Evolutionary conservation across 2,888 invertebrate genomes (phyloP).

Genomic region (Monoplex corrugatus): DNA sequence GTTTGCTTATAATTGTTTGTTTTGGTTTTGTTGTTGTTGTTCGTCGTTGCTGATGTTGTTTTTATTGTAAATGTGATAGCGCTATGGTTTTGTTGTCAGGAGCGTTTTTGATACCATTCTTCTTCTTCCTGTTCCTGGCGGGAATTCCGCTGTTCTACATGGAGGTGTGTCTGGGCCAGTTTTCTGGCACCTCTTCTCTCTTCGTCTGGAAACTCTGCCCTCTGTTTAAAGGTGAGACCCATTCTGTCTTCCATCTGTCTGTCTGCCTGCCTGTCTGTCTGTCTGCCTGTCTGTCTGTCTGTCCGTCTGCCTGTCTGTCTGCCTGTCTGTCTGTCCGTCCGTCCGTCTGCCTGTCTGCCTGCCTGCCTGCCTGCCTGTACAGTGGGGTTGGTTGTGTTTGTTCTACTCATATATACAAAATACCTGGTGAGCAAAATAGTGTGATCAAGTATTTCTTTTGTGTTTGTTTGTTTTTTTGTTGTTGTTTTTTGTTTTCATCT

Average conservation of each 20-base stretch:
- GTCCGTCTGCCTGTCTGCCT: too few species aligned
- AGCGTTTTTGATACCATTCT: slow-evolving; percentile 86
- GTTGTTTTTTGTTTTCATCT: not conserved
- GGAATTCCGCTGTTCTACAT: slow-evolving; percentile 86
- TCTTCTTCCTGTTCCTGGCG: slow-evolving; percentile 84
- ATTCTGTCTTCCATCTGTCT: not conserved
- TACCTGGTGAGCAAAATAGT: too few species aligned
- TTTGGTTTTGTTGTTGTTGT: not conserved
- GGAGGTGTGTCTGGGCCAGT: slow-evolving; percentile 86
- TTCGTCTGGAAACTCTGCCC: slow-evolving; percentile 85
- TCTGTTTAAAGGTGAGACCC: slow-evolving; percentile 84
- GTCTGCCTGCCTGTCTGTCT: slow-evolving; percentile 1
- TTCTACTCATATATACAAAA: too few species aligned
- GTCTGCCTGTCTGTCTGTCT: slow-evolving; percentile 6
- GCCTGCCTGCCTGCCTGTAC: too few species aligned
- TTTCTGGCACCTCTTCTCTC: slow-evolving; percentile 84
- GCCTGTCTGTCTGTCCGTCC: not conserved
- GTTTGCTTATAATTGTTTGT: too few species aligned
- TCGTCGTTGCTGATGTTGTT: not conserved
- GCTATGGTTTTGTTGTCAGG: slow-evolving; percentile 81
- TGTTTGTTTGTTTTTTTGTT: not conserved
- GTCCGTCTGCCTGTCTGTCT: not conserved
- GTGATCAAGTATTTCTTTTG: too few species aligned
- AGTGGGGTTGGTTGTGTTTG: too few species aligned
- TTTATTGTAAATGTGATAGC: not conserved